Evolutionary conservation across 2,113 vertebrate genomes (phyloP).

Genomic region (Nothocercus julius): DNA sequence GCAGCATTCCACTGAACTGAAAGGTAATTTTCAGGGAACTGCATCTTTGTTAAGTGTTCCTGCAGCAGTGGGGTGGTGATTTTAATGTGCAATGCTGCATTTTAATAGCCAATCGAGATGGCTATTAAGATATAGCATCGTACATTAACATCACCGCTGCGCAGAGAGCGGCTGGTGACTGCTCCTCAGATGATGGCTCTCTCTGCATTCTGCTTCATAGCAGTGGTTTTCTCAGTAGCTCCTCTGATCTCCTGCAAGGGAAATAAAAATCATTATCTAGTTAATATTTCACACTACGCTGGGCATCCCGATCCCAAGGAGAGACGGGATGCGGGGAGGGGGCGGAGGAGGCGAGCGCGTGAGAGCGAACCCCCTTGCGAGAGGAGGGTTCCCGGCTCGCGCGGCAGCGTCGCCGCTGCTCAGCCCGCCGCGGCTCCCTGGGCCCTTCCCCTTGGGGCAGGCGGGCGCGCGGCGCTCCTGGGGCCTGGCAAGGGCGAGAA

Average conservation of each 20-base stretch:
- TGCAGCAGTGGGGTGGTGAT: constrained; percentile 19
- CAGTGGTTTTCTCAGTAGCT: not conserved
- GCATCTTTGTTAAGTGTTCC: constrained; percentile 22
- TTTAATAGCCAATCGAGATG: constrained; percentile 58
- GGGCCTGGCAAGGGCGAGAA: not conserved
- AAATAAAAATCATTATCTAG: constrained; percentile 36
- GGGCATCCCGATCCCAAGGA: not conserved
- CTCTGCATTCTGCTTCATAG: constrained; percentile 7
- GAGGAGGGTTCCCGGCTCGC: not conserved
- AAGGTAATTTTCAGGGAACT: constrained; percentile 37
- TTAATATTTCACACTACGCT: constrained; percentile 38
- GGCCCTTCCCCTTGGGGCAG: not conserved
- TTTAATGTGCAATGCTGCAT: constrained; percentile 48
- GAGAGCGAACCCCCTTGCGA: not conserved
- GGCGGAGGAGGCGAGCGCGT: not conserved
- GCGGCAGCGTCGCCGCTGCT: not conserved
- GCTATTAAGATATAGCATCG: constrained; percentile 48
- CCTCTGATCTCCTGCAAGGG: not conserved
- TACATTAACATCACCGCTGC: constrained; percentile 17
- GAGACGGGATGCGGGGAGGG: not conserved
- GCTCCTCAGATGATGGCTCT: not conserved
- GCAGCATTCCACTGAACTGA: constrained; percentile 12
- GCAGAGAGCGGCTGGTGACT: not conserved
- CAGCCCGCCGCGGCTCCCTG: fast-evolving
- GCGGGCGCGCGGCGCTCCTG: not conserved